phyloP scores from a whole-genome alignment of 1,140 invertebrate genomes.

The Eupeodes corollae region DNA sequence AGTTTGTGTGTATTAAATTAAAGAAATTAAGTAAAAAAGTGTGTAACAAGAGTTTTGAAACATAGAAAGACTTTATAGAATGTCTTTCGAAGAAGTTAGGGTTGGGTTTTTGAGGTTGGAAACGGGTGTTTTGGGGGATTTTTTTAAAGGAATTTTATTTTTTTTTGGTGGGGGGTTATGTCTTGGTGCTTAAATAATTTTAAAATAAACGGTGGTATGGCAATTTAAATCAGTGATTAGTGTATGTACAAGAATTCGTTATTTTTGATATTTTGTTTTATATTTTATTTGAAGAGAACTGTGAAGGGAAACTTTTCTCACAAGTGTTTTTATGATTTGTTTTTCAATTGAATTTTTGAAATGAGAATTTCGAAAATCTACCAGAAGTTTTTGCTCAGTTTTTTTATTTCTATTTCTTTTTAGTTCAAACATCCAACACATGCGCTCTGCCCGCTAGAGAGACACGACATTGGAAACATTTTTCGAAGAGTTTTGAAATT shows the following conservation, averaged over 20 bases:
- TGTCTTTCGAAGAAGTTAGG: no score
- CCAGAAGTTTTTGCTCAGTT: no score
- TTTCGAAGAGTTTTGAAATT: conserved; percentile 7
- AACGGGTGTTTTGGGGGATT: no score
- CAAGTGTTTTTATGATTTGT: conserved; percentile 5
- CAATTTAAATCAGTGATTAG: no score
- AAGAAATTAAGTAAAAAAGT: not conserved
- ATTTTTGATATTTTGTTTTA: not conserved
- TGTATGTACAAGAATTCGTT: not conserved
- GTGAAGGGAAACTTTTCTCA: conserved; percentile 38
- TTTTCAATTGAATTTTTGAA: conserved; percentile 1
- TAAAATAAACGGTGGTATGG: no score
- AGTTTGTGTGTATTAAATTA: not conserved
- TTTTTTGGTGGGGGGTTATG: not conserved
- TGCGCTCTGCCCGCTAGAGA: conserved; percentile 37
- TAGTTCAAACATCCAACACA: conserved; percentile 40
- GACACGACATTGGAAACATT: conserved; percentile 30
- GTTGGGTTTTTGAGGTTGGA: no score
- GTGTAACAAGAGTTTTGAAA: no score
- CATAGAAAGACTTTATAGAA: no score
- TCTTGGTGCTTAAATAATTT: not conserved
- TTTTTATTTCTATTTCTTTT: no score
- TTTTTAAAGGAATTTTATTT: not conserved
- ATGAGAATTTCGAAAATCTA: conserved; percentile 2
- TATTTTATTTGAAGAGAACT: conserved; percentile 27